phyloP scores from a whole-genome alignment of 1,140 invertebrate species.

The Bombus terrestris region DNA sequence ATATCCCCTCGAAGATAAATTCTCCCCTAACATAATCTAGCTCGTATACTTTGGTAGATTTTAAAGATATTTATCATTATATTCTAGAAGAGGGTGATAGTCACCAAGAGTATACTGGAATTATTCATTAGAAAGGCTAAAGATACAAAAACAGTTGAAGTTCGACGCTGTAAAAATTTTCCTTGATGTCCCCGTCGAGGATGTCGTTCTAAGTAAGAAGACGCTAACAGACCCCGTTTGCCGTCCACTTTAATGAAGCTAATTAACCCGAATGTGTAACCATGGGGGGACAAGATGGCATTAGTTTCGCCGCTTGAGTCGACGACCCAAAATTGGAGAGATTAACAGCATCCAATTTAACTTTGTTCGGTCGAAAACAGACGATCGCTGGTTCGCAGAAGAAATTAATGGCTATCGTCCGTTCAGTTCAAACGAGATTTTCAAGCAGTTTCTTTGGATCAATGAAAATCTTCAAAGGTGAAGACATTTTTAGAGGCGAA shows the following conservation, averaged over 20 bases:
- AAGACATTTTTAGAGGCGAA: no score
- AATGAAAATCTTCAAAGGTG: background rate
- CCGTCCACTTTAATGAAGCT: conserved; percentile 47
- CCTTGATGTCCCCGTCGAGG: background rate
- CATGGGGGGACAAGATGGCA: conserved; percentile 8
- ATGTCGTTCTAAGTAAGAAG: conserved; percentile 1
- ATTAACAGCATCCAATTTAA: conserved; percentile 31
- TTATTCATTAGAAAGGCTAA: background rate
- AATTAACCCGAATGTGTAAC: conserved; percentile 53
- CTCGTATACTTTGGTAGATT: no score
- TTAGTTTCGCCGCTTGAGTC: conserved; percentile 1
- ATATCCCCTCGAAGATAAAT: background rate
- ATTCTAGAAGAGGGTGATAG: no score
- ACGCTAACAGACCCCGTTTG: conserved; percentile 2
- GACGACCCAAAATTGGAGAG: background rate
- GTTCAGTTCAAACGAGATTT: background rate
- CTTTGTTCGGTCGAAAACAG: background rate
- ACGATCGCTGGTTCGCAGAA: background rate
- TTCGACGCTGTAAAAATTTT: conserved; percentile 22
- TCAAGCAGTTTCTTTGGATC: background rate
- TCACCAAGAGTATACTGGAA: background rate
- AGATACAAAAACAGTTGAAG: background rate
- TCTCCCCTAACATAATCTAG: background rate
- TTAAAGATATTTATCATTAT: no score
- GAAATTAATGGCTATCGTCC: background rate